A percentile compares a stretch with the other conserved stretches of the same genome.
These are phyloP conservation scores for Nysson spinosus DNA, from an alignment of 2,888 invertebrate species.

Conservation along the genomic window DNA sequence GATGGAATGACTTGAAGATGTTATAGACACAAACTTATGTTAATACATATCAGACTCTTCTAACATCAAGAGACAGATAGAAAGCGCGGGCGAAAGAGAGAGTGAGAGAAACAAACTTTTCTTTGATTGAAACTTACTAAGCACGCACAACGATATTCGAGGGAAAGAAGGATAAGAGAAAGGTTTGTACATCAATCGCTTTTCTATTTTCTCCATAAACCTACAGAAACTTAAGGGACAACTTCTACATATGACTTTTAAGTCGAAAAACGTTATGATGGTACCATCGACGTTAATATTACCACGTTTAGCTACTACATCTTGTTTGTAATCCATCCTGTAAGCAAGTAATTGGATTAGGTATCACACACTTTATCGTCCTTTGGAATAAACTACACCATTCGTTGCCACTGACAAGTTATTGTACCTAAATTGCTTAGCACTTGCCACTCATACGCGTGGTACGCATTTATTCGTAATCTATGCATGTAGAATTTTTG, in stretches of 20 bases:
- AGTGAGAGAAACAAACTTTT: constrained; percentile 1
- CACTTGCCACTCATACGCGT: constrained; percentile 41
- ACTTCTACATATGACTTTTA: constrained; percentile 26
- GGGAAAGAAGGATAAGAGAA: constrained; percentile 27
- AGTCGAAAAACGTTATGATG: constrained; percentile 20
- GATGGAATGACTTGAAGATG: constrained; percentile 43
- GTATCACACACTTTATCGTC: constrained; percentile 53
- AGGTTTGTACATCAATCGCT: constrained; percentile 22
- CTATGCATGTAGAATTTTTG: constrained; percentile 16
- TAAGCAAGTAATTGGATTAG: constrained; percentile 49
- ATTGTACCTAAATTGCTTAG: constrained; percentile 41
- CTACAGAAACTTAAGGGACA: constrained; percentile 29
- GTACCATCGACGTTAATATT: constrained; percentile 31
- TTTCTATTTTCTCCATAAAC: constrained; percentile 13
- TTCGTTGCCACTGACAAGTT: constrained; percentile 54
- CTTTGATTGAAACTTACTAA: constrained; percentile 43
- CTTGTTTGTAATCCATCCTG: constrained; percentile 43
- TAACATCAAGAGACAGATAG: constrained; percentile 26
- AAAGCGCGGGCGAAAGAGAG: neutral
- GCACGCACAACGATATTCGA: constrained; percentile 46
- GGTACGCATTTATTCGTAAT: constrained; percentile 27
- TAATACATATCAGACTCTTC: constrained; percentile 42
- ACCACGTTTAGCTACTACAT: constrained; percentile 37
- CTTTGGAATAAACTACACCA: constrained; percentile 48
- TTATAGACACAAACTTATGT: constrained; percentile 41